These are phyloP conservation scores for Drosophila lowei DNA, from an alignment of 1,140 invertebrate species.

Conservation along the genomic window DNA sequence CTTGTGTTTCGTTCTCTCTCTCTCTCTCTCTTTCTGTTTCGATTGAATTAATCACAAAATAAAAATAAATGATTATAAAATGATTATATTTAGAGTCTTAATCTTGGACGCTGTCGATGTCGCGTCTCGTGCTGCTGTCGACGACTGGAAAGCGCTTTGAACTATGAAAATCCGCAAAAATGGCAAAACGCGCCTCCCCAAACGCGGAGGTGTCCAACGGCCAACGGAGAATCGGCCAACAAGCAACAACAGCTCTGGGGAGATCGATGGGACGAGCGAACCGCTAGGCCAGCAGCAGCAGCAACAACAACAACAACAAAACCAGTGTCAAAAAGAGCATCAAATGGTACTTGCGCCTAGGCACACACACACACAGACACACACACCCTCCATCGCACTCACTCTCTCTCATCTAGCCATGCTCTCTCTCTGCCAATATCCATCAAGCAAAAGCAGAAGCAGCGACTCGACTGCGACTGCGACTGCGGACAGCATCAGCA, in stretches of 20 bases:
- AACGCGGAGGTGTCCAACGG: conserved; percentile 34
- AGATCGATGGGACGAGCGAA: conserved; percentile 26
- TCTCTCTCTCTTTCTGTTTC: conserved; percentile 12
- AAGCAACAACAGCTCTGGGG: conserved; percentile 37
- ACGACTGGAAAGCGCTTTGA: conserved; percentile 81
- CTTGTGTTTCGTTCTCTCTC: not conserved
- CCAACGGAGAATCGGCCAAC: conserved; percentile 20
- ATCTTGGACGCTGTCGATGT: conserved; percentile 24
- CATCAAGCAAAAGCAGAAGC: too few relatives aligned
- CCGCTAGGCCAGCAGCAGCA: conserved; percentile 13
- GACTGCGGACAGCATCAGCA: too few relatives aligned
- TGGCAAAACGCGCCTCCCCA: conserved; percentile 44
- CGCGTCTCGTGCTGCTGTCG: conserved; percentile 49
- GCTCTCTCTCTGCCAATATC: conserved; percentile 4
- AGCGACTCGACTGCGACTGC: too few relatives aligned
- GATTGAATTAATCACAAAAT: conserved; percentile 70
- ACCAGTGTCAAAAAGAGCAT: conserved; percentile 52
- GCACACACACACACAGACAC: conserved; percentile 28
- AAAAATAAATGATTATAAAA: conserved; percentile 20
- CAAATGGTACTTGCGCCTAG: conserved; percentile 70
- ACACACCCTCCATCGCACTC: conserved; percentile 23
- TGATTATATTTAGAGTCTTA: conserved; percentile 57
- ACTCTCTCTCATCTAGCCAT: conserved; percentile 7
- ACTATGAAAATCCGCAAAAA: conserved; percentile 76
- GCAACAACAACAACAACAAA: conserved; percentile 29